These are phyloP conservation scores for Sebastes baramenuke DNA, from an alignment of 2,797 vertebrate species.

Conservation along the genomic window DNA sequence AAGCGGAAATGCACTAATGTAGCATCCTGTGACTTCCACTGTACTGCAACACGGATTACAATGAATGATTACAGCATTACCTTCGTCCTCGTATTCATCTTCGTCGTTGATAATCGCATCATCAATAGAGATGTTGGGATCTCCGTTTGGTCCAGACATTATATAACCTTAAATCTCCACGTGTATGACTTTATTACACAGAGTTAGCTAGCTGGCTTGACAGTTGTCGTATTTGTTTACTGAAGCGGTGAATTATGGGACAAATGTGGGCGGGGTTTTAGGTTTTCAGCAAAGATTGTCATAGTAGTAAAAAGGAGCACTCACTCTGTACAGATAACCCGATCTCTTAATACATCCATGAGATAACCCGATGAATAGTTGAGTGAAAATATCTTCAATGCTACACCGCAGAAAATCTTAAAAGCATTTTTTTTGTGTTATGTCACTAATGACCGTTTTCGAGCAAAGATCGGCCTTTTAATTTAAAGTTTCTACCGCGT, in stretches of 20 bases:
- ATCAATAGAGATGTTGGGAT: slow-evolving; percentile 74
- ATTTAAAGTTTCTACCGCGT: not conserved
- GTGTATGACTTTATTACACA: not conserved
- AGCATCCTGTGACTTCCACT: not conserved
- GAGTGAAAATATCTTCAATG: not conserved
- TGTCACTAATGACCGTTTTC: accelerated
- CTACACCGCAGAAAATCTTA: accelerated
- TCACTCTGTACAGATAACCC: not conserved
- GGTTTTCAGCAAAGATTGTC: not conserved
- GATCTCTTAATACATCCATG: too few species aligned
- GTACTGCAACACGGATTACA: too few species aligned
- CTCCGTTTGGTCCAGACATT: slow-evolving; percentile 87
- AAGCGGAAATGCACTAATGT: too few species aligned
- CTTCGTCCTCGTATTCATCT: slow-evolving; percentile 81
- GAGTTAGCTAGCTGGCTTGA: not conserved
- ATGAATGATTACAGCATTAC: slow-evolving; percentile 46
- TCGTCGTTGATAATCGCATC: slow-evolving; percentile 77
- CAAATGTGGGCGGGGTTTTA: not conserved
- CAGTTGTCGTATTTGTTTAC: slow-evolving; percentile 26
- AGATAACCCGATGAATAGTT: accelerated
- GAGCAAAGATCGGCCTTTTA: accelerated
- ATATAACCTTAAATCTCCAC: not conserved
- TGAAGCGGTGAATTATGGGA: slow-evolving; percentile 43
- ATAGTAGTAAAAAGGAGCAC: accelerated
- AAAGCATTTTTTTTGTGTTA: not conserved